Percentiles rank a stretch among this genome's conserved stretches.
phyloP scores from a whole-genome alignment of 2,888 invertebrate species.

The Ophioninae sp. region DNA sequence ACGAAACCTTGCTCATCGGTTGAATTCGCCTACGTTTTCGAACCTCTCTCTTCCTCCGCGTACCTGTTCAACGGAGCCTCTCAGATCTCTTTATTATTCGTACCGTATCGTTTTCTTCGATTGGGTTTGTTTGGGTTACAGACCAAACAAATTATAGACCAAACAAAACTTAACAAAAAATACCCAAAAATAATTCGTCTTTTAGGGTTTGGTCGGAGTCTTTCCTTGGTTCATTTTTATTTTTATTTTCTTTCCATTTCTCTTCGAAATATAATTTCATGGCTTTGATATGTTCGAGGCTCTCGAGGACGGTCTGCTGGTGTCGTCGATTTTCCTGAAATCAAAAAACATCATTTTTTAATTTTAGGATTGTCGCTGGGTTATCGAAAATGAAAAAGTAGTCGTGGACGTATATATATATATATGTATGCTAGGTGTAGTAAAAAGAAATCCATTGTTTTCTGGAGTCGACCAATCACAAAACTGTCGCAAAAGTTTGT shows the following conservation, averaged over 20 bases:
- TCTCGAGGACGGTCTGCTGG: slow-evolving; percentile 77
- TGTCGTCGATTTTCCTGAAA: slow-evolving; percentile 73
- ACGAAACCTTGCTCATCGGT: slow-evolving; percentile 84
- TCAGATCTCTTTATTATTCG: neutral
- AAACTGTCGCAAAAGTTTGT: no score
- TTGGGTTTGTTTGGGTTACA: no score
- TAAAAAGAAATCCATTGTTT: no score
- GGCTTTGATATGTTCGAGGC: slow-evolving; percentile 74
- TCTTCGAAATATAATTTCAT: slow-evolving; percentile 52
- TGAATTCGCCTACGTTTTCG: slow-evolving; percentile 65
- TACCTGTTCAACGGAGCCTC: neutral
- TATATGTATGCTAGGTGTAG: no score
- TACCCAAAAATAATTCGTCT: slow-evolving; percentile 45
- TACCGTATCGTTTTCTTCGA: neutral
- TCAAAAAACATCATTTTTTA: slow-evolving; percentile 45
- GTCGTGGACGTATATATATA: no score
- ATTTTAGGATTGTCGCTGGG: neutral
- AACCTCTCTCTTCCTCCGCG: neutral
- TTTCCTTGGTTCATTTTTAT: slow-evolving; percentile 5
- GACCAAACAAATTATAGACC: slow-evolving; percentile 4
- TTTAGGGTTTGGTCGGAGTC: slow-evolving; percentile 28
- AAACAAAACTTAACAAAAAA: slow-evolving; percentile 14
- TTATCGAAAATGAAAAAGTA: no score
- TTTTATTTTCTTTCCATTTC: slow-evolving; percentile 32
- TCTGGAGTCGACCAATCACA: no score